Base-by-base conservation (phyloP, 1,140 invertebrate species). In the Magallana ariakensis region DNA sequence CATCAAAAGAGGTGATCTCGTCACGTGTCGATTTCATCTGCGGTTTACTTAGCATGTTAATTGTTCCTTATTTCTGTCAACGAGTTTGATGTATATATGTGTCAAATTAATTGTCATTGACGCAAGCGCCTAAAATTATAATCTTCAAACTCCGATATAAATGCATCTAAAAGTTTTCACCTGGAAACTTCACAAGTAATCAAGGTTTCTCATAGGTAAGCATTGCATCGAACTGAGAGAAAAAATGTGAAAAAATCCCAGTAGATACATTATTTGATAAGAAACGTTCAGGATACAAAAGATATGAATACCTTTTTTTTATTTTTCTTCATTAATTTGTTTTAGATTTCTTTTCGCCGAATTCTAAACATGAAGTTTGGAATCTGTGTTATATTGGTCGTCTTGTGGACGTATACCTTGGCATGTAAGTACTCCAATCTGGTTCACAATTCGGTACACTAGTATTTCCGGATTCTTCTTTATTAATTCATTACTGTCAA, bases 121-220 rank as follows among this genome's bases (percentile, higher is more conserved):
- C 66, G 66, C 22, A 75, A 26, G 9, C 3, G 15, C 11, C 66
- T 75, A 75, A 75, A 75, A 75, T 75, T 75, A n/a, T n/a, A 75
- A 75, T 75, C 10, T 75, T 26, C 22, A 13, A 33, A 75, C 13
- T 26, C 22, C 58, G 13, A 75, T 75, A 75, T 75, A 75, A 75
- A 75, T 75, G 22, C 66, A 26, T 26, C 33, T 46, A 4, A 46
- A 46, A 46, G 33, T 46, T 46, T 46, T 46, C 33, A 46, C 33
- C 33, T 46, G 33, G 33, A 46, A 46, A 46, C 33, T 5, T 46
- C 33, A 46, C 33, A 46, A 46, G 33, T 46, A 46, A 46, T 46
- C 33, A 46, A 46, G 33, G 0, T 46, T 46, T 46, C 33, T 46
- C 33, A 46, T 46, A 46, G 33, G 33, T 46, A 46, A 46, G 33